Conservation (phyloP, 1,140 invertebrate species). For the Drosophila tsacasi region DNA sequence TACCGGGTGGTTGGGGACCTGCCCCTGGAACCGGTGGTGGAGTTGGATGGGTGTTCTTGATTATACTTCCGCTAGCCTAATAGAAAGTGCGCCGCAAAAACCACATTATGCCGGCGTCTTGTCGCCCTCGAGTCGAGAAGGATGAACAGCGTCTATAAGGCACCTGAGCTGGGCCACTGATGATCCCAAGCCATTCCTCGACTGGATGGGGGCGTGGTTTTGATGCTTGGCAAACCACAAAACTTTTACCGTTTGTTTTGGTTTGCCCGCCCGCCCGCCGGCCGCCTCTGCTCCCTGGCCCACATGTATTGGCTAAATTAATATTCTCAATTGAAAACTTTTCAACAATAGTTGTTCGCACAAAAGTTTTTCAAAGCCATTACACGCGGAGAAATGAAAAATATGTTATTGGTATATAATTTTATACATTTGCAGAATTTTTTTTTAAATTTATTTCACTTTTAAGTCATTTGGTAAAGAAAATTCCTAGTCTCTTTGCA, state of each 20-base stretch:
- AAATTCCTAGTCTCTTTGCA: neutral
- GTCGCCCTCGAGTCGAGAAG: slow-evolving; percentile 44
- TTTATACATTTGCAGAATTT: neutral
- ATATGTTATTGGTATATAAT: neutral
- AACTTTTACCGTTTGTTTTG: slow-evolving; percentile 78
- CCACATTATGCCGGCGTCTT: slow-evolving; percentile 78
- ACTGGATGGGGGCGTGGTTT: slow-evolving; percentile 44
- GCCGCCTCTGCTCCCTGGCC: slow-evolving; percentile 38
- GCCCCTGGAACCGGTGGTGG: neutral
- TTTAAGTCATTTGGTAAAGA: neutral
- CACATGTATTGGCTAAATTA: slow-evolving; percentile 84
- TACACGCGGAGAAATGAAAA: slow-evolving; percentile 60
- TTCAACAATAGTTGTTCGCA: slow-evolving; percentile 75
- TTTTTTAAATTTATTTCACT: neutral
- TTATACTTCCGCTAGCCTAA: slow-evolving; percentile 63
- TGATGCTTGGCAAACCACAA: slow-evolving; percentile 66
- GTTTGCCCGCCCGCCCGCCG: slow-evolving; percentile 34
- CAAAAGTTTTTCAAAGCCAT: slow-evolving; percentile 73
- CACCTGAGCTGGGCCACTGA: slow-evolving; percentile 12
- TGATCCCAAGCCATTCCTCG: slow-evolving; percentile 25
- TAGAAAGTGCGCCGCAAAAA: slow-evolving; percentile 76
- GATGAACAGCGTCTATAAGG: slow-evolving; percentile 20
- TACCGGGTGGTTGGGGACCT: slow-evolving; percentile 8
- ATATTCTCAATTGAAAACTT: slow-evolving; percentile 83
- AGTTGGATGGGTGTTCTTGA: slow-evolving; percentile 37